phyloP scores from a whole-genome alignment of 1,140 invertebrate genomes.

The Drosophila ercepeae region DNA sequence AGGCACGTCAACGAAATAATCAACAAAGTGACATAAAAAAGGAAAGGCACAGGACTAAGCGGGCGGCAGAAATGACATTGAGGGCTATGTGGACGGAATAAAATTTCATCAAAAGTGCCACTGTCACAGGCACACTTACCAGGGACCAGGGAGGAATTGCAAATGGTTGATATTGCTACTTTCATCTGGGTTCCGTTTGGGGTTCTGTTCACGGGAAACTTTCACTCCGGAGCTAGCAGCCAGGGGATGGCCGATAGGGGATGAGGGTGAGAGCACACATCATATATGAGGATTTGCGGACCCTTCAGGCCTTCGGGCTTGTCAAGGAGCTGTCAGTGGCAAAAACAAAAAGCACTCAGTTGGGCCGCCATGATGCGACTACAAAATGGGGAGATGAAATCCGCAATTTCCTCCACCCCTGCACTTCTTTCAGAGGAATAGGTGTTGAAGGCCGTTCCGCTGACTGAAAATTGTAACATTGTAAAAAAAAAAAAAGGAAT shows the following conservation, averaged over 20 bases:
- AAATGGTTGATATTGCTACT: conserved; percentile 77
- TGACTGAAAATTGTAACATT: conserved; percentile 34
- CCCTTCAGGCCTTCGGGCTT: conserved; percentile 49
- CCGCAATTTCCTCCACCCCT: not conserved
- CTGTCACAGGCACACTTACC: conserved; percentile 54
- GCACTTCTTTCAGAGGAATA: conserved; percentile 9
- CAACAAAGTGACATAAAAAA: conserved; percentile 69
- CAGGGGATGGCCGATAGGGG: conserved; percentile 17
- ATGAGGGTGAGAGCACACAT: conserved; percentile 30
- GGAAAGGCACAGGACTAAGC: conserved; percentile 48
- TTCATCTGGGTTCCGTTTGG: conserved; percentile 68
- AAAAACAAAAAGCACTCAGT: conserved; percentile 65
- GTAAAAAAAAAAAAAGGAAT: conserved; percentile 18
- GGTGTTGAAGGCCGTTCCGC: conserved; percentile 70
- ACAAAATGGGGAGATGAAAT: not conserved
- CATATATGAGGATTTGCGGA: conserved; percentile 68
- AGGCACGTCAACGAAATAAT: conserved; percentile 78
- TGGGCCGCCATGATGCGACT: conserved; percentile 52
- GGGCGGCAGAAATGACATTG: conserved; percentile 78
- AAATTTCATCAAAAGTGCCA: conserved; percentile 77
- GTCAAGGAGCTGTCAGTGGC: conserved; percentile 66
- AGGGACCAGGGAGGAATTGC: conserved; percentile 57
- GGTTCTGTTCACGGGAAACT: conserved; percentile 52
- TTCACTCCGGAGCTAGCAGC: conserved; percentile 43
- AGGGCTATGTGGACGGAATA: conserved; percentile 77